A percentile compares a stretch with the other conserved stretches of the same genome.
Evolutionary conservation across 2,797 vertebrate species (phyloP).

Genomic region (Okamejei kenojei): DNA sequence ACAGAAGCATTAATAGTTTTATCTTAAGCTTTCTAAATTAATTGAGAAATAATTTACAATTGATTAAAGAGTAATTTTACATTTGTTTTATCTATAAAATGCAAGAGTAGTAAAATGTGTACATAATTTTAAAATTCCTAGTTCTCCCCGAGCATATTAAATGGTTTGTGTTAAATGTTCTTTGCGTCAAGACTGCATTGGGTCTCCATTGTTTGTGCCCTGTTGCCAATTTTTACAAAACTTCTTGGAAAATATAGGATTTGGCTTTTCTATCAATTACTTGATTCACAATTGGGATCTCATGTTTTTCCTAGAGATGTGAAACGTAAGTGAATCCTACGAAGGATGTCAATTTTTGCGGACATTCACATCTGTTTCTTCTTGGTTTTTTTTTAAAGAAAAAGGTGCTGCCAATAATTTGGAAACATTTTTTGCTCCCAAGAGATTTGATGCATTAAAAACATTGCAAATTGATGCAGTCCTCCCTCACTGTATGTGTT

Average conservation of each 20-base stretch:
- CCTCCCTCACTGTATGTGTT: not conserved
- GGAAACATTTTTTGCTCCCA: not conserved
- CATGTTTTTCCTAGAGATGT: not conserved
- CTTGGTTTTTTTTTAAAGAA: not conserved
- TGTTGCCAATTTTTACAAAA: slow-evolving; percentile 15
- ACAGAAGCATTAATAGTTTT: not conserved
- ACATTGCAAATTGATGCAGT: not conserved
- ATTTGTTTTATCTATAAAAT: not conserved
- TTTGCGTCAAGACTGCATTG: slow-evolving; percentile 6
- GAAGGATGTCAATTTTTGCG: not conserved
- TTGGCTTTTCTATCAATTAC: slow-evolving; percentile 6
- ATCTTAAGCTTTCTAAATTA: not conserved
- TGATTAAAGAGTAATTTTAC: not conserved
- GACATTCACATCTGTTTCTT: not conserved
- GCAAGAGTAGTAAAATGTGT: not conserved
- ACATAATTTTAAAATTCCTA: slow-evolving; percentile 22
- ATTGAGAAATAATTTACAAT: slow-evolving; percentile 3
- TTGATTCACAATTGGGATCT: not conserved
- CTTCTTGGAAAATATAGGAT: slow-evolving; percentile 7
- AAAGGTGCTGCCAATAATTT: not conserved
- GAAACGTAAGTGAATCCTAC: not conserved
- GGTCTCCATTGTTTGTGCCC: not conserved
- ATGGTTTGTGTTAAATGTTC: slow-evolving; percentile 23
- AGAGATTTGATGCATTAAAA: slow-evolving; percentile 8
- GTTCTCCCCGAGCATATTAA: slow-evolving; percentile 4